Percentiles rank a stretch among this genome's conserved stretches.
Evolutionary conservation across 2,797 vertebrate species (phyloP).

Genomic region (Galaxias olidus): DNA sequence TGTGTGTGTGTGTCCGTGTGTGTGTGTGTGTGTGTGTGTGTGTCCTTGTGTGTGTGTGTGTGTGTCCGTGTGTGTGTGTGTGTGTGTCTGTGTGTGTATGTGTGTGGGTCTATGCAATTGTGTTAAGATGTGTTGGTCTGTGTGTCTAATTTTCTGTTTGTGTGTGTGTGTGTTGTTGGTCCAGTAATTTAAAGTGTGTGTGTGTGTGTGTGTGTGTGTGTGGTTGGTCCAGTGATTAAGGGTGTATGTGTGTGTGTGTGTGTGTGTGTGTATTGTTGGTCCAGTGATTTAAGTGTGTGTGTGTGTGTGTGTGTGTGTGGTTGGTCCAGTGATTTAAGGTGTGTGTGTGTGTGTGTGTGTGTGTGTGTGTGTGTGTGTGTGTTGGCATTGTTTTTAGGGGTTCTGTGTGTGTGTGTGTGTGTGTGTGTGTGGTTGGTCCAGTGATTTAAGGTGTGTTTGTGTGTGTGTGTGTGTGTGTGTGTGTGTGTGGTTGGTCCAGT

Average conservation of each 20-base stretch:
- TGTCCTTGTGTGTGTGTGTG: neutral
- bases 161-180: constrained; percentile 19
- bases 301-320: neutral
- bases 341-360: constrained; percentile 1
- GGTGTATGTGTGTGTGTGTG: too few species aligned
- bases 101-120: constrained; percentile 10
- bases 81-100: neutral
- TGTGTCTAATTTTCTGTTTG: neutral
- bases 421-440: neutral
- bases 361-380: constrained; percentile 3
- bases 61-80: constrained; percentile 4
- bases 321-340: too few species aligned
- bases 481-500: too few species aligned
- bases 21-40: constrained; percentile 4
- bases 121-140: constrained; percentile 13
- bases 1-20: constrained; percentile 3
- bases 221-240: too few species aligned
- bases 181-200: constrained; percentile 10
- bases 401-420: constrained; percentile 4
- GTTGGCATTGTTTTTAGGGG: neutral
- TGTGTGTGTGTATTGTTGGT: too few species aligned
- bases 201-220: too few species aligned
- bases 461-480: constrained; percentile 2
- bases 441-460: too few species aligned
- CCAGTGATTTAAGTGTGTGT: neutral